Evolutionary conservation across 2,888 invertebrate genomes (phyloP), one percentile per base, ranked within the genome.

Genomic region (Drosophila tanythrix): DNA sequence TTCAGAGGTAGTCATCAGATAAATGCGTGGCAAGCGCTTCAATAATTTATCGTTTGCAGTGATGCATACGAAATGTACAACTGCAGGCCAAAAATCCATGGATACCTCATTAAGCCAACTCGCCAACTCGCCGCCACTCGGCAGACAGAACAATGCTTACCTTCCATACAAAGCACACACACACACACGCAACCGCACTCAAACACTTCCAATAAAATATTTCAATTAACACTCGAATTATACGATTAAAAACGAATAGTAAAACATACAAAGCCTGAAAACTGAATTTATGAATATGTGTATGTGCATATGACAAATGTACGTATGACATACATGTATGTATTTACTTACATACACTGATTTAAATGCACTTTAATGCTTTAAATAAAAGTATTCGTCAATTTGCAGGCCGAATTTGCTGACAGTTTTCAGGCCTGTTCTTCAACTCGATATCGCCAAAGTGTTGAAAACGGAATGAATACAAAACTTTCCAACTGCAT

Each of bases 11-110:
- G 61, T 63, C 64, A 60, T 67, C 74, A 70, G 59, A 66, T 66
- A 76, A 61, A 81, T 79, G 64, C 64, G 72, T 55, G 73, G 63
- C 65, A 48, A 50, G 21, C 74, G 79, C 84, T 88, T 88, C 76
- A 88, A 86, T 88, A 84, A 88, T 88, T 88, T 88, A 86, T 81
- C 87, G 85, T 88, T 80, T 76, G 88, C 80, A 83, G 65, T 76
- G 81, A 67, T 78, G 81, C 78, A 85, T 85, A 70, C 85, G 76
- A 53, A 77, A 68, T 71, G 70, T 70, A 68, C 65, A 51, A 53
- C 52, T 56, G 53, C 29, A 27, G 18, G 25, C 38, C 43, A 48
- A 77, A 48, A 77, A 48, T 73, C 63, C 53, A 82, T 69, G 53
- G 73, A 73, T 67, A 65, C 63, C 73, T 80, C 82, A 82, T 82